A percentile compares a stretch with the other conserved stretches of the same genome.
Evolutionary conservation across 1,140 invertebrate species (phyloP).

Genomic region (Chrysopa pallens): DNA sequence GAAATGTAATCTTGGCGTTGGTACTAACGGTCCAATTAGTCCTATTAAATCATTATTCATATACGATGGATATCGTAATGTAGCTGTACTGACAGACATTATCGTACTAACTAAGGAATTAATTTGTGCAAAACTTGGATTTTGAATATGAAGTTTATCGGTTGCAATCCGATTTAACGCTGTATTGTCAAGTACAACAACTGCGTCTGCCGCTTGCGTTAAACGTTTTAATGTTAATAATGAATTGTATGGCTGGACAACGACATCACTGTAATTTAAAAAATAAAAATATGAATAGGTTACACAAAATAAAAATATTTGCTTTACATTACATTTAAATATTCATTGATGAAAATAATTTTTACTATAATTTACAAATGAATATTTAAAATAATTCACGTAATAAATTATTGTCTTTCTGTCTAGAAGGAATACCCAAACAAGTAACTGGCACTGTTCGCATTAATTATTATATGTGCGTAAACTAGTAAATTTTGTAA

Average conservation of each 20-base stretch:
- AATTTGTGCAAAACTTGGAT: slow-evolving; percentile 92
- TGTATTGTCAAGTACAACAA: slow-evolving; percentile 96
- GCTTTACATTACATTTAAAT: neutral
- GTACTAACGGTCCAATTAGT: slow-evolving; percentile 87
- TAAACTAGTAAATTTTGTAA: no score
- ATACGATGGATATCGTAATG: slow-evolving; percentile 88
- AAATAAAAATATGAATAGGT: no score
- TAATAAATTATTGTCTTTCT: no score
- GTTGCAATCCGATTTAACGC: slow-evolving; percentile 93
- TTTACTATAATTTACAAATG: no score
- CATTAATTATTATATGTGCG: no score
- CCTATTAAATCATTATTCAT: slow-evolving; percentile 98
- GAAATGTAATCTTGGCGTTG: slow-evolving; percentile 91
- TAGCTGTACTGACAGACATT: slow-evolving; percentile 94
- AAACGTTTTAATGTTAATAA: slow-evolving; percentile 86
- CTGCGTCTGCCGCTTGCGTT: slow-evolving; percentile 91
- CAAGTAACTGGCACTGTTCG: no score
- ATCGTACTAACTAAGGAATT: slow-evolving; percentile 96
- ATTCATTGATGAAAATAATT: no score
- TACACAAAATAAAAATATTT: neutral
- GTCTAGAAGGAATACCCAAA: no score
- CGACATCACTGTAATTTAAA: slow-evolving; percentile 76
- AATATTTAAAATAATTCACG: no score
- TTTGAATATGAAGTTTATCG: slow-evolving; percentile 86
- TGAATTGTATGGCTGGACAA: slow-evolving; percentile 98